Conservation (phyloP, 1,140 invertebrate genomes). For the Gerris buenoi region DNA sequence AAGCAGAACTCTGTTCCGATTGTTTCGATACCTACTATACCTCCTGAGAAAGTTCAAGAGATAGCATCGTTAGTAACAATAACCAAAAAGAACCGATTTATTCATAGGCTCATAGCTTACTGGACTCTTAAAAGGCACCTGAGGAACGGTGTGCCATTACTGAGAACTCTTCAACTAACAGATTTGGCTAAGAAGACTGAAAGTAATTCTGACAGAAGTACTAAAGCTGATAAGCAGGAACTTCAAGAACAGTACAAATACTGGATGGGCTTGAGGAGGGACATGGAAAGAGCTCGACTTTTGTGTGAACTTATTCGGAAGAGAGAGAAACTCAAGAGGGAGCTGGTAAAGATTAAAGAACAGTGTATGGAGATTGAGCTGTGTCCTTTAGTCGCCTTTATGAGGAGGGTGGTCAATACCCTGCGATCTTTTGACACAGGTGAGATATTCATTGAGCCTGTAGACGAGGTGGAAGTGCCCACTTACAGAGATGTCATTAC, state of each 20-base stretch:
- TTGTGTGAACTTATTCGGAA: conserved; percentile 89
- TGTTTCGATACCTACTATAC: conserved; percentile 85
- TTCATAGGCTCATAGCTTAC: conserved; percentile 77
- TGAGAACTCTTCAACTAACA: conserved; percentile 64
- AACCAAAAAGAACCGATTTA: conserved; percentile 66
- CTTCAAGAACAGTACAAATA: conserved; percentile 79
- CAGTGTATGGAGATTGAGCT: conserved; percentile 64
- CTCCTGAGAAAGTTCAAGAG: conserved; percentile 70
- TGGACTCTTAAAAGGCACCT: conserved; percentile 92
- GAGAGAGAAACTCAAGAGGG: conserved; percentile 83
- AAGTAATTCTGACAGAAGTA: conserved; percentile 14
- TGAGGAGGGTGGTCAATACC: conserved; percentile 56
- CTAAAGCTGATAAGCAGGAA: conserved; percentile 32
- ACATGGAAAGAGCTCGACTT: conserved; percentile 80
- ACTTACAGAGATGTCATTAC: conserved; percentile 88
- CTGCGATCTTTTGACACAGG: conserved; percentile 67
- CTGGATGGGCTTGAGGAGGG: conserved; percentile 85
- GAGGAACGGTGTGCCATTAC: conserved; percentile 84
- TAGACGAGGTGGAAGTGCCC: conserved; percentile 75
- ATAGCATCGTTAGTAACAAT: conserved; percentile 55
- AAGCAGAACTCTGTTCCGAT: conserved; percentile 62
- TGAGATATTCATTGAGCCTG: conserved; percentile 83
- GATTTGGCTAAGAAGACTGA: conserved; percentile 27
- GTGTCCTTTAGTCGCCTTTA: conserved; percentile 60
- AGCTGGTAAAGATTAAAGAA: conserved; percentile 64